Conservation (phyloP, 2,888 invertebrate genomes). For the Drosophila heteroneura region DNA sequence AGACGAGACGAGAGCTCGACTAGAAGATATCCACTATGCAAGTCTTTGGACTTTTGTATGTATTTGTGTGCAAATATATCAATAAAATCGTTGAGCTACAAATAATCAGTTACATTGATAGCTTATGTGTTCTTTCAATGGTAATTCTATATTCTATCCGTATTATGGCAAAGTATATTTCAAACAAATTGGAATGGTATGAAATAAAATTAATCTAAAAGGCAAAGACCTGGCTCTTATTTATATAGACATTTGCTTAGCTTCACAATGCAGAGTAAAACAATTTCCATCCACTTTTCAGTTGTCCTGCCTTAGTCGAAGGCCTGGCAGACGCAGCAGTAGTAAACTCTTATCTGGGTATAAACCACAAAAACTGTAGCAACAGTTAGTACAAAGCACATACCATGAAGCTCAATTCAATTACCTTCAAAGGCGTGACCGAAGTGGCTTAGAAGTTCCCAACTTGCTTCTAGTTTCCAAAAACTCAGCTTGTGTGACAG, state of each 20-base stretch:
- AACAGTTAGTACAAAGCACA: conserved; percentile 2
- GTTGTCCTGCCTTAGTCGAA: neutral
- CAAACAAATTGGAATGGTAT: neutral
- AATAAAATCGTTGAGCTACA: neutral
- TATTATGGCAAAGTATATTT: neutral
- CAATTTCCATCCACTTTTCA: neutral
- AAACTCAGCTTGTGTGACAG: conserved; percentile 22
- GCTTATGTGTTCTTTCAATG: neutral
- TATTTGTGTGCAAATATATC: neutral
- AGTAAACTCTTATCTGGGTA: neutral
- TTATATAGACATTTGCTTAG: neutral
- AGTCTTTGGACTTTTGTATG: neutral
- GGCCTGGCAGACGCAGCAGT: neutral
- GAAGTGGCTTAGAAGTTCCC: conserved; percentile 25
- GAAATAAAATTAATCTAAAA: neutral
- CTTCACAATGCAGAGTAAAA: neutral
- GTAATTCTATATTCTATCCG: neutral
- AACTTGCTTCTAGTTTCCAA: conserved; percentile 1
- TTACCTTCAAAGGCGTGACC: conserved; percentile 31
- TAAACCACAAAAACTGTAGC: conserved; percentile 2
- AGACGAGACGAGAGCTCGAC: no score
- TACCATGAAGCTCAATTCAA: conserved; percentile 35
- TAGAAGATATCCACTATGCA: neutral
- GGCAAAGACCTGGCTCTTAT: neutral
- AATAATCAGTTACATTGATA: neutral